These are phyloP conservation scores for Papilio gigon DNA, from an alignment of 2,888 invertebrate species.

Conservation along the genomic window DNA sequence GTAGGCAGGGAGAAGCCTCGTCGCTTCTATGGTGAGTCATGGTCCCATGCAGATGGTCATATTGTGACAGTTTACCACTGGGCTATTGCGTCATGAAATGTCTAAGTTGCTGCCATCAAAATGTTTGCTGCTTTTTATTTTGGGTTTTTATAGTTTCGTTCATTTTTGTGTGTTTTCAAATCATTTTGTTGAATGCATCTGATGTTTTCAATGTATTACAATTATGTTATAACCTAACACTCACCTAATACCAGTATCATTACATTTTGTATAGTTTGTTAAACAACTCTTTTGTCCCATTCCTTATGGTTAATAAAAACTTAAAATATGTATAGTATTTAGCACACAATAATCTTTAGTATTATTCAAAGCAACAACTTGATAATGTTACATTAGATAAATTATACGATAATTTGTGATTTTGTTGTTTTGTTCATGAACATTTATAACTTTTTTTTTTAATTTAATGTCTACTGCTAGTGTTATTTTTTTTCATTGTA, in stretches of 20 bases:
- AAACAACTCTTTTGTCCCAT: no score
- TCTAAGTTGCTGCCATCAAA: slow-evolving; percentile 71
- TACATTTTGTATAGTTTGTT: no score
- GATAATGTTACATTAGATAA: background rate
- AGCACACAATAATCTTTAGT: background rate
- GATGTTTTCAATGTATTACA: background rate
- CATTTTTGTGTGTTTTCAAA: slow-evolving; percentile 10
- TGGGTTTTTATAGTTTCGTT: slow-evolving; percentile 45
- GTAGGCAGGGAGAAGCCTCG: slow-evolving; percentile 70
- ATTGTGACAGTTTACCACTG: slow-evolving; percentile 19
- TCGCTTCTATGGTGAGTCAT: slow-evolving; percentile 78
- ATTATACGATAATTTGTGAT: background rate
- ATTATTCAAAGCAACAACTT: background rate
- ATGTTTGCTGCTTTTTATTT: slow-evolving; percentile 58
- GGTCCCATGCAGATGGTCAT: slow-evolving; percentile 24
- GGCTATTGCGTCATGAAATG: slow-evolving; percentile 39
- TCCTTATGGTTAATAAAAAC: no score
- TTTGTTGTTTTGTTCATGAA: background rate
- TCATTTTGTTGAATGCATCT: background rate
- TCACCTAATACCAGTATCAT: background rate
- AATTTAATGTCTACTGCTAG: background rate
- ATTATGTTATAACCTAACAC: background rate
- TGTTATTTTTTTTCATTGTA: background rate
- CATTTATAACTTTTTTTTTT: background rate
- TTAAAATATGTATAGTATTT: background rate